Evolutionary conservation across 2,113 vertebrate species (phyloP).

Genomic region (Cyanoramphus novaezelandiae): DNA sequence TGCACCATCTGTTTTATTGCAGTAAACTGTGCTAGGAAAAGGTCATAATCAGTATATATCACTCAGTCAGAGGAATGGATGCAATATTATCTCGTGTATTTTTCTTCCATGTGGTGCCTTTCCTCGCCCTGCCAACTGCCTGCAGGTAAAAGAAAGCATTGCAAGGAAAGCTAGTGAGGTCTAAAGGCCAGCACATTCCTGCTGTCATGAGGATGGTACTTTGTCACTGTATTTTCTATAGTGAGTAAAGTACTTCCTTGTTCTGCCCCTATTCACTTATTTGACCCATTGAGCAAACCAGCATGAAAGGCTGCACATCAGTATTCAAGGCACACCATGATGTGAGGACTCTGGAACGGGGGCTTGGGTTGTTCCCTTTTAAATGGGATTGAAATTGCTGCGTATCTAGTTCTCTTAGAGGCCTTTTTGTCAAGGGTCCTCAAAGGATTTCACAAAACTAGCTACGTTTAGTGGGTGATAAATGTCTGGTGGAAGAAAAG

Average conservation of each 20-base stretch:
- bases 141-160: neutral
- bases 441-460: neutral
- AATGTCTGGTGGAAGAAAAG: neutral
- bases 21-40: neutral
- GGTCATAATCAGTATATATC: neutral
- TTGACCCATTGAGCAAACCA: neutral
- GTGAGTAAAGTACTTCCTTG: neutral
- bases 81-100: neutral
- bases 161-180: neutral
- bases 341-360: neutral
- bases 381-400: neutral
- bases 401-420: neutral
- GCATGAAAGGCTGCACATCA: neutral
- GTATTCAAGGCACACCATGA: constrained; percentile 2
- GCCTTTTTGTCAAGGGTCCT: neutral
- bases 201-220: neutral
- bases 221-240: neutral
- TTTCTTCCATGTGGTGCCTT: neutral
- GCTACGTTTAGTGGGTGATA: neutral
- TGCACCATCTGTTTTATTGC: constrained; percentile 13
- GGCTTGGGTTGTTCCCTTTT: neutral
- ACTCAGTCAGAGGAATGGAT: neutral
- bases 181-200: neutral
- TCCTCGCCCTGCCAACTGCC: neutral
- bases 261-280: neutral